Conservation (phyloP, 2,113 vertebrate species). For the Telmatochromis sp. region DNA sequence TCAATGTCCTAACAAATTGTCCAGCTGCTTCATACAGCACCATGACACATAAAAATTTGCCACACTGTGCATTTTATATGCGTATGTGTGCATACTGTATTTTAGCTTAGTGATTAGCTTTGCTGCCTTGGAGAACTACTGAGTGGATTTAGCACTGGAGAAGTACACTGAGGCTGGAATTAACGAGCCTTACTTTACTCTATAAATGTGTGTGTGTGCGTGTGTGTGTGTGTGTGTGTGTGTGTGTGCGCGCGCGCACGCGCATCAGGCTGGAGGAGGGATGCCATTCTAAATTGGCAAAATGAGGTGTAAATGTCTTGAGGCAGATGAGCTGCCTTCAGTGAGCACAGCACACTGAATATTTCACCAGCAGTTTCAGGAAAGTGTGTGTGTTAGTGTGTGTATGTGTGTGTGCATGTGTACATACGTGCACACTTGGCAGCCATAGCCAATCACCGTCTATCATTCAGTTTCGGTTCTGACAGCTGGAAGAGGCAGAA, state of each 20-base stretch:
- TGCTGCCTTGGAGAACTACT: background rate
- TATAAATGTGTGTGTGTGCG: background rate
- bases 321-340: constrained; percentile 58
- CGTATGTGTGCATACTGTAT: background rate
- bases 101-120: constrained; percentile 19
- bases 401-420: background rate
- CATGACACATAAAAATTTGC: background rate
- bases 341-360: constrained; percentile 30
- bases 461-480: constrained; percentile 57
- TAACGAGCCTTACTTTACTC: constrained; percentile 6
- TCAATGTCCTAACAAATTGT: background rate
- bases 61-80: background rate
- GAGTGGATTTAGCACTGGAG: constrained; percentile 1
- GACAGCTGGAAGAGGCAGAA: constrained; percentile 56
- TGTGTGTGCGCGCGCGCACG: rapidly evolving
- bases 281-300: constrained; percentile 55
- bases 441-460: constrained; percentile 60
- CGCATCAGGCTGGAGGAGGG: background rate
- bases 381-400: background rate
- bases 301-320: constrained; percentile 60
- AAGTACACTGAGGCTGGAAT: constrained; percentile 13
- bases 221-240: background rate
- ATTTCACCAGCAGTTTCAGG: constrained; percentile 42
- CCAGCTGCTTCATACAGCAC: background rate
- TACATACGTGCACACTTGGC: background rate